Base-by-base conservation (phyloP, 2,888 invertebrate species). In the Lochmaea crataegi region DNA sequence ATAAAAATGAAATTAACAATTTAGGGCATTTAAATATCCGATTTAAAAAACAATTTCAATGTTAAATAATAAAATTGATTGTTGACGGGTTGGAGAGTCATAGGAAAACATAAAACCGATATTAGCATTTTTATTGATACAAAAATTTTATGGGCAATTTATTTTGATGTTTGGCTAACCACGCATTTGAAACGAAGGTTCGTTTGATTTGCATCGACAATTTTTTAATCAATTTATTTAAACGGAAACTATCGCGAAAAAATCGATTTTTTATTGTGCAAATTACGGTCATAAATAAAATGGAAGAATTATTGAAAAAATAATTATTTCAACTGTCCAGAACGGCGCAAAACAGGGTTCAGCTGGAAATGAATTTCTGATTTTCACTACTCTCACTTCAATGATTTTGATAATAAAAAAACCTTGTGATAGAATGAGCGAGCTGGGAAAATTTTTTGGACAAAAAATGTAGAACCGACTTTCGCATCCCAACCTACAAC, bases 121-220 rank as follows among this genome's bases (percentile, higher is more conserved):
- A 74, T 71, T 65, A 68, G 61, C 71, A 71, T 71, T 68, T 74
- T 71, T 74, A 74, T 73, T 66, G 71, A 68, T 65, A 66, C 65
- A 67, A 51, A 71, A 71, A 58, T 71, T 74, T 74, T 71, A 74
- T 71, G 61, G 61, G 51, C 65, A 71, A 74, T 74, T 74, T 71
- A 71, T 71, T 71, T 74, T 74, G 68, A 65, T 61, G 68, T 51
- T 68, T 53, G 48, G 51, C 58, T 61, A 64, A 74, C 65, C 56
- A 53, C 56, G 64, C 64, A 65, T 45, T 70, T 16, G 56, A 53
- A 68, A 41, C 22, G 32, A 60, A 22, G 51, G 51, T 14, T 63
- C 53, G 56, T 68, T 68, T 63, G 48, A 51, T 68, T 63, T 51
- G 63, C 51, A 69, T 63, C 38, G 38, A 53, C 16, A 53, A 69